These are phyloP conservation scores for Diacarnus erythraeanus DNA, from an alignment of 37 sponge, comb jelly and placozoan species.

Conservation along the genomic window DNA sequence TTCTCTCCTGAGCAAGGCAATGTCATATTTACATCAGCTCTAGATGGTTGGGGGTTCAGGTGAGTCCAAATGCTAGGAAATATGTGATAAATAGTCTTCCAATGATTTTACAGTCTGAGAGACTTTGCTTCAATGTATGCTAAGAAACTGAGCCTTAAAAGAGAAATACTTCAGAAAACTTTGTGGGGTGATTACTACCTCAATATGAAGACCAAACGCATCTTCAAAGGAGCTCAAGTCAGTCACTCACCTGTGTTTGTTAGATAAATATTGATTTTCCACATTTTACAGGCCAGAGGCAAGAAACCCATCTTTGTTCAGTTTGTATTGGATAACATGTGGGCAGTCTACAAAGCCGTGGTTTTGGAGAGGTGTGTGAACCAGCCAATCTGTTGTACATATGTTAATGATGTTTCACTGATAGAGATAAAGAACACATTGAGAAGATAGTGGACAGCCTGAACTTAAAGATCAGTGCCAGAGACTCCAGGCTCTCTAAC, in stretches of 20 bases:
- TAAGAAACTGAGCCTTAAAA: slow-evolving; percentile 85
- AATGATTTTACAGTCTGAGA: slow-evolving; percentile 50
- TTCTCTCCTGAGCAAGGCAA: slow-evolving; percentile 96
- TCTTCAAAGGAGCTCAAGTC: slow-evolving; percentile 89
- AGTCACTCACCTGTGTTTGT: background rate
- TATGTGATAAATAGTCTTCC: background rate
- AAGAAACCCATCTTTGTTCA: slow-evolving; percentile 99
- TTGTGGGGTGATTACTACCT: slow-evolving; percentile 99
- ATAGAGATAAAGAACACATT: slow-evolving; percentile 81
- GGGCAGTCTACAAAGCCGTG: slow-evolving; percentile 95
- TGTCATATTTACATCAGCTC: slow-evolving; percentile 93
- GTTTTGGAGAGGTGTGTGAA: slow-evolving; percentile 18
- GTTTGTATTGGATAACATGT: slow-evolving; percentile 93
- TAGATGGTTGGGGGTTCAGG: slow-evolving; percentile 99
- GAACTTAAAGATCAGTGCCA: slow-evolving; percentile 74
- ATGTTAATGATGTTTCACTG: no score
- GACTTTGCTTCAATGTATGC: slow-evolving; percentile 87
- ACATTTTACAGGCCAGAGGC: slow-evolving; percentile 70
- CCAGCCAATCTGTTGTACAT: background rate
- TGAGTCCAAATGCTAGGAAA: slow-evolving; percentile 24
- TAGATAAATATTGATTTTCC: background rate
- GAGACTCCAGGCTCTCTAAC: slow-evolving; percentile 76
- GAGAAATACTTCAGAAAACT: slow-evolving; percentile 76
- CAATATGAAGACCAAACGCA: slow-evolving; percentile 84
- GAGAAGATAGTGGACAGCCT: slow-evolving; percentile 87